These are phyloP conservation scores for Polyommatus icarus DNA, from an alignment of 2,888 invertebrate species.

Conservation along the genomic window DNA sequence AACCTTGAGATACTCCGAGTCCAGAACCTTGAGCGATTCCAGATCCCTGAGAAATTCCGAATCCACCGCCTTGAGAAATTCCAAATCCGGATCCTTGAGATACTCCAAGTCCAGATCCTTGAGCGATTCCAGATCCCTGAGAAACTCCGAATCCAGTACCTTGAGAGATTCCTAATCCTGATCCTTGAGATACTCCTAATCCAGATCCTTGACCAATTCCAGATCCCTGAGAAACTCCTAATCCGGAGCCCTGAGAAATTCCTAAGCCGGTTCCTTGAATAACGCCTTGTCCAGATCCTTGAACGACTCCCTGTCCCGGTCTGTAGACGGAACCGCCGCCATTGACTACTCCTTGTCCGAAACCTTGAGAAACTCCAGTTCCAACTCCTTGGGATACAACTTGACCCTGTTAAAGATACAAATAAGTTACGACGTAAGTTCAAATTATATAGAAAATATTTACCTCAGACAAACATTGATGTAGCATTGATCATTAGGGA, in stretches of 20 bases:
- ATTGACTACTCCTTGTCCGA: slow-evolving; percentile 36
- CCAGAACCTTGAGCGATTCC: slow-evolving; percentile 26
- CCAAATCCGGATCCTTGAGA: slow-evolving; percentile 33
- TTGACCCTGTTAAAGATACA: slow-evolving; percentile 34
- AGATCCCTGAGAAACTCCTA: slow-evolving; percentile 14
- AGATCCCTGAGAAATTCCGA: neutral
- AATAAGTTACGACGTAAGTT: neutral
- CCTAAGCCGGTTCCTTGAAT: slow-evolving; percentile 38
- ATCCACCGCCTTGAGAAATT: slow-evolving; percentile 37
- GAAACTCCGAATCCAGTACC: slow-evolving; percentile 31
- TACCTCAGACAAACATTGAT: neutral
- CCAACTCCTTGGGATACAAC: slow-evolving; percentile 32
- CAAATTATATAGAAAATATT: neutral
- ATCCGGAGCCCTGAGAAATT: slow-evolving; percentile 37
- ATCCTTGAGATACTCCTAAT: slow-evolving; percentile 35
- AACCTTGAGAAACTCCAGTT: slow-evolving; percentile 29
- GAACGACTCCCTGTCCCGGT: slow-evolving; percentile 29
- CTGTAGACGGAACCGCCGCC: slow-evolving; percentile 34
- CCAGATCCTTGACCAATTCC: slow-evolving; percentile 12
- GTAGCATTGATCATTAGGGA: neutral
- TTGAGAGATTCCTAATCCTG: slow-evolving; percentile 39
- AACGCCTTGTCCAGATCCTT: slow-evolving; percentile 36
- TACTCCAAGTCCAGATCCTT: slow-evolving; percentile 29
- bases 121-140: neutral
- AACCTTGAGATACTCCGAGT: slow-evolving; percentile 35